phyloP scores from a whole-genome alignment of 2,888 invertebrate species.

The Sylvicola cinctus region DNA sequence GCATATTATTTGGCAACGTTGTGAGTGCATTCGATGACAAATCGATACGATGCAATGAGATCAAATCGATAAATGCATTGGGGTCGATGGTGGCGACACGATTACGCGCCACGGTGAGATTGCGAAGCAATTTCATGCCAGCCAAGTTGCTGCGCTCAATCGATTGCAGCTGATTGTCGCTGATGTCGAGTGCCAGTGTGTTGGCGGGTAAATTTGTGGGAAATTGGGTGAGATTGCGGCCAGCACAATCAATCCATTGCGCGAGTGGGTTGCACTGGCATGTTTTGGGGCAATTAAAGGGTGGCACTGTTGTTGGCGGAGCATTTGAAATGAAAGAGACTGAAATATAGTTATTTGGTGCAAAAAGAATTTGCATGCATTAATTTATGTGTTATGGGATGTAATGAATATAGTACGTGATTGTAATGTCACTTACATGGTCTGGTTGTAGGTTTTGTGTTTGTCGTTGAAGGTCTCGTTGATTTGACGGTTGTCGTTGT shows the following conservation, averaged over 20 bases:
- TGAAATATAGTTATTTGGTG: neutral
- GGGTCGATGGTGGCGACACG: too few species aligned
- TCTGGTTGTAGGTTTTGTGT: conserved; percentile 1
- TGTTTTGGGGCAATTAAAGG: conserved; percentile 15
- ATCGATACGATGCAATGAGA: conserved; percentile 12
- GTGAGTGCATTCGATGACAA: conserved; percentile 20
- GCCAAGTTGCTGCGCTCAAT: neutral
- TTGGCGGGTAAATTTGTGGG: conserved; percentile 23
- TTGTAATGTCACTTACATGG: too few species aligned
- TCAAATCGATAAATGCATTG: too few species aligned
- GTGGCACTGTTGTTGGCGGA: conserved; percentile 13
- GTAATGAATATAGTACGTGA: too few species aligned
- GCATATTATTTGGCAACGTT: conserved; percentile 3
- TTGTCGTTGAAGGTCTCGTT: neutral
- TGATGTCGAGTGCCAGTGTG: conserved; percentile 19
- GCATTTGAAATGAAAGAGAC: conserved; percentile 10
- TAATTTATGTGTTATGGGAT: too few species aligned
- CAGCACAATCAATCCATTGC: conserved; percentile 27
- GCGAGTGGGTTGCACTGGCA: conserved; percentile 19
- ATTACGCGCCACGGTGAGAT: too few species aligned
- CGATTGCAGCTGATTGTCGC: conserved; percentile 15
- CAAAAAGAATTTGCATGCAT: neutral
- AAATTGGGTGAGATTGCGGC: conserved; percentile 27
- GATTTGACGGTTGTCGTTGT: neutral
- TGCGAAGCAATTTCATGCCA: too few species aligned